Conservation (phyloP, 1,140 invertebrate genomes). For the Dreissena rostriformis region DNA sequence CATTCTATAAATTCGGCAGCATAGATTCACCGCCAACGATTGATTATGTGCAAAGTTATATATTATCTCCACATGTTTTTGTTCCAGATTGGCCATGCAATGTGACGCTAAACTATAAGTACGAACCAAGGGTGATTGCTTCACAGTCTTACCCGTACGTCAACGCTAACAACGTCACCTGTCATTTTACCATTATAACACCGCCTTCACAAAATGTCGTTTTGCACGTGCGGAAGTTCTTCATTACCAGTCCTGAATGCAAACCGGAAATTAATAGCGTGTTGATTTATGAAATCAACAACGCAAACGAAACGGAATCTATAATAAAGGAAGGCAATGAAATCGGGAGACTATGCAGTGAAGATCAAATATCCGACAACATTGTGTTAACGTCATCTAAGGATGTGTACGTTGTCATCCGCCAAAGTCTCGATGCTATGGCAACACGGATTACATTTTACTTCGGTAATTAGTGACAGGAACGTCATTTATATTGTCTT, state of each 20-base stretch:
- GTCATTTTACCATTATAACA: background rate
- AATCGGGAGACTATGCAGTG: too few relatives aligned
- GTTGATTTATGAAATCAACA: background rate
- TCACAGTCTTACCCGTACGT: slow-evolving; percentile 19
- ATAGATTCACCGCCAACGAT: background rate
- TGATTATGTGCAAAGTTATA: background rate
- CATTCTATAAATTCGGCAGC: background rate
- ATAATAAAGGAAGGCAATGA: background rate
- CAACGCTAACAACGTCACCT: background rate
- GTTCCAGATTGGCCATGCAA: slow-evolving; percentile 24
- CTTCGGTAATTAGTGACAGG: slow-evolving; percentile 8
- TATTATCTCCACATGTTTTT: too few relatives aligned
- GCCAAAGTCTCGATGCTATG: background rate
- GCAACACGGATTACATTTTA: background rate
- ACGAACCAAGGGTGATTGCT: slow-evolving; percentile 12
- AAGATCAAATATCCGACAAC: too few relatives aligned
- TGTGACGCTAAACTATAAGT: background rate
- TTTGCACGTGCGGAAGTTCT: slow-evolving; percentile 10
- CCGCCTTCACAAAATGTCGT: background rate
- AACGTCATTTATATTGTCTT: background rate
- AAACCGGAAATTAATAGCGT: background rate
- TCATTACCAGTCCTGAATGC: background rate
- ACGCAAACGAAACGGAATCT: too few relatives aligned
- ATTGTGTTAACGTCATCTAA: background rate
- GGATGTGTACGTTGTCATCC: background rate